Evolutionary conservation across 2,888 invertebrate genomes (phyloP).

Genomic region (Malacosoma neustria): DNA sequence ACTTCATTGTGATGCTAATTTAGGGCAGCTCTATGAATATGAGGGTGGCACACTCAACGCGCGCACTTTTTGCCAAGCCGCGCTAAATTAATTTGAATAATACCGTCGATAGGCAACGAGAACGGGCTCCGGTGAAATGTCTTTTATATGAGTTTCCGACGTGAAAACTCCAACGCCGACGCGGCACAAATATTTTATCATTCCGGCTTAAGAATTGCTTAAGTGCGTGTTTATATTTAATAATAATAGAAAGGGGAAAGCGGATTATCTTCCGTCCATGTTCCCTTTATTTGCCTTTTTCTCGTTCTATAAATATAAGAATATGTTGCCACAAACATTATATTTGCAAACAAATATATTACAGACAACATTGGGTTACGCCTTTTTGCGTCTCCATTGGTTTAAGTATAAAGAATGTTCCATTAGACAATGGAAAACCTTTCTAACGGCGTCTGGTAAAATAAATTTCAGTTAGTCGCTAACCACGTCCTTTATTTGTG

Average conservation of each 20-base stretch:
- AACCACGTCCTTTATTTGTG: conserved; percentile 38
- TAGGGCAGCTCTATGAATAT: conserved; percentile 69
- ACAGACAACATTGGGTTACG: conserved; percentile 13
- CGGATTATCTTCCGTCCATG: conserved; percentile 28
- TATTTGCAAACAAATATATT: conserved; percentile 1
- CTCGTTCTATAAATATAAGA: conserved; percentile 1
- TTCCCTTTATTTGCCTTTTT: conserved; percentile 16
- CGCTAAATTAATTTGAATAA: conserved; percentile 72
- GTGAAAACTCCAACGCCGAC: conserved; percentile 39
- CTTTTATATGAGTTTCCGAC: conserved; percentile 65
- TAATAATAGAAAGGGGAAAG: conserved; percentile 31
- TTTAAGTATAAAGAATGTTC: conserved; percentile 37
- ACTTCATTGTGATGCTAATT: conserved; percentile 74
- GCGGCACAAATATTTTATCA: conserved; percentile 39
- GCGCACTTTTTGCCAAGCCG: conserved; percentile 67
- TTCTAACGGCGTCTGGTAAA: conserved; percentile 33
- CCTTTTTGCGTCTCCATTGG: conserved; percentile 20
- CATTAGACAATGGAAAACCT: conserved; percentile 40
- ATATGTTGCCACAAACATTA: neutral
- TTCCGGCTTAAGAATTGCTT: conserved; percentile 40
- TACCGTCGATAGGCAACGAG: conserved; percentile 64
- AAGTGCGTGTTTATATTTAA: conserved; percentile 48
- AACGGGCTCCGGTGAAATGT: conserved; percentile 55
- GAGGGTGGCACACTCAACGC: conserved; percentile 52
- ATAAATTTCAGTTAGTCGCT: conserved; percentile 59